Conservation (phyloP, 2,888 invertebrate genomes). For the Cepaea hortensis region DNA sequence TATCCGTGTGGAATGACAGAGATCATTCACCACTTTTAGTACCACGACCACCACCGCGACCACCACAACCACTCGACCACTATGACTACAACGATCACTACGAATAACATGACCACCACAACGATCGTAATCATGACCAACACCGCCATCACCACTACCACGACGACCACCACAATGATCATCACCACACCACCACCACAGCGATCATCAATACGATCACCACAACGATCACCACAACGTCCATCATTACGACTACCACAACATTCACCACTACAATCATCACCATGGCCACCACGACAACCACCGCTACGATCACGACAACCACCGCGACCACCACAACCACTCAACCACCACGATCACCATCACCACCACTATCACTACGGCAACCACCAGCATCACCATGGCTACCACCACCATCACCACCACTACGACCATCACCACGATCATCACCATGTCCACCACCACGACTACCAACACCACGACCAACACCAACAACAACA, state of each 20-base stretch:
- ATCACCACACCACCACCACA: not conserved
- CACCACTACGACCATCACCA: not conserved
- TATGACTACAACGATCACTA: not conserved
- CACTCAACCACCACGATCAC: not conserved
- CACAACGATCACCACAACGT: too few species aligned
- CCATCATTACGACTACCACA: not conserved
- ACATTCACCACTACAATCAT: not conserved
- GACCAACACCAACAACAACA: not conserved
- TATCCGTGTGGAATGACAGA: too few species aligned
- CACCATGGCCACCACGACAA: not conserved
- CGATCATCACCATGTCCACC: not conserved
- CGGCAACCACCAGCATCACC: not conserved
- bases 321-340: not conserved
- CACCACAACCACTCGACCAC: not conserved
- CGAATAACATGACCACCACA: not conserved
- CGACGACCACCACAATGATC: not conserved
- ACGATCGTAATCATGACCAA: not conserved
- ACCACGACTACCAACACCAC: slow-evolving; percentile 6
- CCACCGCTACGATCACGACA: not conserved
- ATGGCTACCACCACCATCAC: not conserved
- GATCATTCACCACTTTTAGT: too few species aligned
- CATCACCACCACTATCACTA: not conserved
- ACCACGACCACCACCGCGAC: not conserved
- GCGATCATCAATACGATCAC: not conserved
- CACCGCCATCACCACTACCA: not conserved